These are phyloP conservation scores for Rhipidura dahli DNA, from an alignment of 2,113 vertebrate species.

Conservation along the genomic window DNA sequence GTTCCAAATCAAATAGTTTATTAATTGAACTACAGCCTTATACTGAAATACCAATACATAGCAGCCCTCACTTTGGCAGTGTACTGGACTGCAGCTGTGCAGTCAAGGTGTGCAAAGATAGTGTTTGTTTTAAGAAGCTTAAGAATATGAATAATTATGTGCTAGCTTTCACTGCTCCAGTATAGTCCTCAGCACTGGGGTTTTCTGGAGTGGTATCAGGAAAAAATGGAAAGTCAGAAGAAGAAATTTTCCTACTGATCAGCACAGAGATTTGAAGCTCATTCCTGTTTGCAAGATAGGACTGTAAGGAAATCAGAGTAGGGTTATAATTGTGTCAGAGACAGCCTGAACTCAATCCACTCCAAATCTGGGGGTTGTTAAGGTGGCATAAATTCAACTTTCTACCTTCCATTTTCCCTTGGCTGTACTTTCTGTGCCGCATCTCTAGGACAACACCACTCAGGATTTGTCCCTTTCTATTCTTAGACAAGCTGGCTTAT, in stretches of 20 bases:
- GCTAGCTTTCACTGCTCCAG: background rate
- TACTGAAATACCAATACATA: background rate
- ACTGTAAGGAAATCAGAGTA: background rate
- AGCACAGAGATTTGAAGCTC: background rate
- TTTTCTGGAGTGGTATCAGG: background rate
- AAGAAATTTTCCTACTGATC: background rate
- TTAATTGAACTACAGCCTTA: background rate
- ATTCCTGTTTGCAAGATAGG: background rate
- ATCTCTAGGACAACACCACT: slow-evolving; percentile 13
- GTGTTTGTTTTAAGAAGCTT: background rate
- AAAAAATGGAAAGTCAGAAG: background rate
- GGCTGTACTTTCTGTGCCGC: slow-evolving; percentile 54
- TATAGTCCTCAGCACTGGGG: background rate
- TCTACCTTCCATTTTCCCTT: background rate
- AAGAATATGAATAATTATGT: background rate
- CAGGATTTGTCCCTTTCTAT: slow-evolving; percentile 14
- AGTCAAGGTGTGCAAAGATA: background rate
- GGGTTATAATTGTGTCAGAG: background rate
- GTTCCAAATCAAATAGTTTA: background rate
- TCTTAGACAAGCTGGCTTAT: slow-evolving; percentile 8
- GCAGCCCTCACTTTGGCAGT: background rate
- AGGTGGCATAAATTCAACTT: background rate
- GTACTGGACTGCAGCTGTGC: background rate
- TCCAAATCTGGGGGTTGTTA: slow-evolving; percentile 2
- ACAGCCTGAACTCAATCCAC: background rate